Base-by-base conservation (phyloP, 2,888 invertebrate species). In the Drosophila subsilvestris region DNA sequence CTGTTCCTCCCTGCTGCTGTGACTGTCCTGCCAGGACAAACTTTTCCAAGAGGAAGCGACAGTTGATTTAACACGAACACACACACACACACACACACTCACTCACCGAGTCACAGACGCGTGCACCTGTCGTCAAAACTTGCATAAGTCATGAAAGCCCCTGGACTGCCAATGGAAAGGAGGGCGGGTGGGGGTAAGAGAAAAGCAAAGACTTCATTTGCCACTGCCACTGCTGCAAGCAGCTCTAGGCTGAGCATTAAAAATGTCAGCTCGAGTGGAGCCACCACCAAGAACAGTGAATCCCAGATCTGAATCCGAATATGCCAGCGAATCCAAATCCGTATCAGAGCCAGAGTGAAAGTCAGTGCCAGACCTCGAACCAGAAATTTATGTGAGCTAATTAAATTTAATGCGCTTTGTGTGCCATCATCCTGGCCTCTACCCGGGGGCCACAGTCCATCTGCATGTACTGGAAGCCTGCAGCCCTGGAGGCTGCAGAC, bases 81-180 rank as follows among this genome's bases (percentile, higher is more conserved):
- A 56, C 54, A 66, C 27, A 45, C 45, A 58, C 29, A 54, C 32
- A 45, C 18, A 47, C n/a, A 59, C 18, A 60, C 42, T 55, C 27
- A 49, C 20, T 47, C 17, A 59, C 18, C 10, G 47, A 63, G 48
- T 55, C 32, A 62, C 47, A 67, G 81, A 70, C 69, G 69, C 78
- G 70, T 80, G 80, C 85, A 83, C 80, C 85, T 83, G 83, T 80
- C 83, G 80, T 83, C 85, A 79, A 82, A 80, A 83, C 74, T 83
- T 83, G 83, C 85, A 85, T 82, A 85, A 83, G 83, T 83, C 83
- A 83, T 83, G 83, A 72, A 85, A 82, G 57, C 63, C 68, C 68
- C 60, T 32, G 54, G 69, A 62, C 14, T 62, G 62, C n/a, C n/a
- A n/a, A n/a, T 1, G 25, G 5, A 25, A 4, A 6, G 37, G 7